A percentile compares a stretch with the other conserved stretches of the same genome.
phyloP scores from a whole-genome alignment of 2,113 vertebrate genomes.

The Mobula birostris region DNA sequence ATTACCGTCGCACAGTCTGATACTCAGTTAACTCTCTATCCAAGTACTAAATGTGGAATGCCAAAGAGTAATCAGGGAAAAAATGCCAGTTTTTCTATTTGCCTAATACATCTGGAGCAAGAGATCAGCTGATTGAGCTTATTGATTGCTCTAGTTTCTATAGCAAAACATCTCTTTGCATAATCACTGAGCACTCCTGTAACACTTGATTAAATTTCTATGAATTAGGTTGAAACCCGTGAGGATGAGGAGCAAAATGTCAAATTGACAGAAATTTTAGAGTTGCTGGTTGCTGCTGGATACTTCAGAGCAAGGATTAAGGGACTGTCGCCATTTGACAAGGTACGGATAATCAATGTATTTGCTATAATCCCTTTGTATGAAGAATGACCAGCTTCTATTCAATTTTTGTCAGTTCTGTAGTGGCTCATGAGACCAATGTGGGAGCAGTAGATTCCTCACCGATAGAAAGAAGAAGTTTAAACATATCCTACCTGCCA shows the following conservation, averaged over 20 bases:
- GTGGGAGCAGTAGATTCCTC: no score
- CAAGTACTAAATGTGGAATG: not conserved
- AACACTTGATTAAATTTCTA: not conserved
- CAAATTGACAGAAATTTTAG: slow-evolving; percentile 86
- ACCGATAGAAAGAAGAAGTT: no score
- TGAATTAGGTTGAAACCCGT: slow-evolving; percentile 80
- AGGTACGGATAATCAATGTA: slow-evolving; percentile 57
- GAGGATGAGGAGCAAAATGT: slow-evolving; percentile 93
- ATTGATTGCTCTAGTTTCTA: no score
- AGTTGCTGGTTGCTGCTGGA: slow-evolving; percentile 88
- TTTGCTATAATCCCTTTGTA: no score
- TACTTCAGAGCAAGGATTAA: slow-evolving; percentile 96
- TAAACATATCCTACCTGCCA: no score
- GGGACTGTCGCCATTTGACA: slow-evolving; percentile 90
- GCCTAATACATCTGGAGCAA: no score
- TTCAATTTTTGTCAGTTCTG: no score
- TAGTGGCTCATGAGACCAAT: no score
- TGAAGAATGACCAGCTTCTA: no score
- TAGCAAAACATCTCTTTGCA: not conserved
- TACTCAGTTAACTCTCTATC: not conserved
- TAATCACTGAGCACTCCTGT: not conserved
- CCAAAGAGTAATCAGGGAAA: not conserved
- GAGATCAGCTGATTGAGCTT: no score
- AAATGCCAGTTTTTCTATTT: not conserved
- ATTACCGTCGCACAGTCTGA: not conserved